Evolutionary conservation across 2,113 vertebrate species (phyloP).

Genomic region (Gavialis gangeticus): DNA sequence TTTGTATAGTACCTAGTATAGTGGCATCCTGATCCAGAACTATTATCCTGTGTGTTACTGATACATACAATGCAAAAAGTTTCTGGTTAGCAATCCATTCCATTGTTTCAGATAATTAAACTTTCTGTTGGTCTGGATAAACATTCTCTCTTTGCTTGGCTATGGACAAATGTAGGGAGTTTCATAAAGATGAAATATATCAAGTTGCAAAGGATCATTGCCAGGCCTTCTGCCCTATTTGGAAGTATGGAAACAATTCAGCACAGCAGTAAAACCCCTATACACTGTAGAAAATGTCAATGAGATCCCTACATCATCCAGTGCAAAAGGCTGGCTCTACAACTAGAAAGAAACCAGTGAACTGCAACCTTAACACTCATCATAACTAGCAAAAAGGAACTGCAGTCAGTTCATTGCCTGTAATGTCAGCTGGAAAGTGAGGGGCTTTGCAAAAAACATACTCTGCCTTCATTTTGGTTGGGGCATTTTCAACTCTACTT

Average conservation of each 20-base stretch:
- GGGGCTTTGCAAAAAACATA: slow-evolving; percentile 53
- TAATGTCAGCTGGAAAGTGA: slow-evolving; percentile 50
- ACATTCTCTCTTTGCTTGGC: background rate
- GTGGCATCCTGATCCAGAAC: background rate
- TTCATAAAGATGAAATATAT: background rate
- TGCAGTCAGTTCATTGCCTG: slow-evolving; percentile 26
- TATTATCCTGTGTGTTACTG: background rate
- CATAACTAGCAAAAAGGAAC: background rate
- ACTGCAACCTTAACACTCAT: slow-evolving; percentile 22
- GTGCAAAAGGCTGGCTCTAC: slow-evolving; percentile 40
- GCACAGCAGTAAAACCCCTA: background rate
- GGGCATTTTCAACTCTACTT: slow-evolving; percentile 16
- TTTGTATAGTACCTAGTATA: background rate
- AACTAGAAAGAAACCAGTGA: slow-evolving; percentile 29
- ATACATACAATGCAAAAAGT: background rate
- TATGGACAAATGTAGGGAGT: background rate
- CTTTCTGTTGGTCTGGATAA: background rate
- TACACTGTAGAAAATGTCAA: background rate
- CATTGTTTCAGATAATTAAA: background rate
- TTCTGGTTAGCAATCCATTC: background rate
- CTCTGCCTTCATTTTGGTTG: slow-evolving; percentile 26
- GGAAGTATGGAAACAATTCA: background rate
- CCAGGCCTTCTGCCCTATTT: background rate
- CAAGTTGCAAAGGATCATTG: background rate
- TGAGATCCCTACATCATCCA: slow-evolving; percentile 35